Evolutionary conservation across 1,140 invertebrate genomes (phyloP), one percentile per base, ranked within the genome.

Genomic region (Theocolax elegans): DNA sequence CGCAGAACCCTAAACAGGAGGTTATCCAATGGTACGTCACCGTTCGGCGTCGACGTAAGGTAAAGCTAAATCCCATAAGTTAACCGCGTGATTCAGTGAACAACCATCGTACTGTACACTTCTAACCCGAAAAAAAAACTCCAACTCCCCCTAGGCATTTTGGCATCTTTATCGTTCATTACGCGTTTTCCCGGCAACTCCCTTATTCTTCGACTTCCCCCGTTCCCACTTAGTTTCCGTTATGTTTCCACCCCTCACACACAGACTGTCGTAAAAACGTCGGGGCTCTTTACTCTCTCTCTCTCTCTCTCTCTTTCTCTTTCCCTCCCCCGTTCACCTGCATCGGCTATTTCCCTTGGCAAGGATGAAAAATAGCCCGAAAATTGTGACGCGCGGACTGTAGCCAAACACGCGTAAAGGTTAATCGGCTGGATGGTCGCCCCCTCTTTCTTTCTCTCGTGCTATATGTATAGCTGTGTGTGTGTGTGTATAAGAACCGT

Each of bases 351-450:
- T 72, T 72, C 75, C 68, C 63, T 71, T 46, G 42, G 15, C 21
- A 59, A 44, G 67, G 62, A 53, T 68, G 67, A 68, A 68, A 68
- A 68, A 68, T 62, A 68, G 56, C 15, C 31, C 35, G 49, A 69
- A 69, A 67, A 59, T 73, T 71, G 56, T 66, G 62, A 72, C 62
- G 64, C 66, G 72, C 74, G 63, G 58, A 71, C 75, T 68, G 31
- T 35, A 35, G 10, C 68, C 69, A 74, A 74, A 75, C 76, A 75
- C 72, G 75, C 75, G 75, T 73, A 68, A 76, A 74, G 74, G 74
- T 81, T 81, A 82, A 82, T 81, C 75, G 76, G 72, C 77, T 68
- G 74, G 72, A 74, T 64, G 72, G 19, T 49, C 51, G 29, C 59
- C n/a, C 38, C 15, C 42, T 2, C 15, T 44, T 44, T 44, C n/a